phyloP scores from a whole-genome alignment of 2,113 vertebrate genomes.

The Salvelinus namaycush region DNA sequence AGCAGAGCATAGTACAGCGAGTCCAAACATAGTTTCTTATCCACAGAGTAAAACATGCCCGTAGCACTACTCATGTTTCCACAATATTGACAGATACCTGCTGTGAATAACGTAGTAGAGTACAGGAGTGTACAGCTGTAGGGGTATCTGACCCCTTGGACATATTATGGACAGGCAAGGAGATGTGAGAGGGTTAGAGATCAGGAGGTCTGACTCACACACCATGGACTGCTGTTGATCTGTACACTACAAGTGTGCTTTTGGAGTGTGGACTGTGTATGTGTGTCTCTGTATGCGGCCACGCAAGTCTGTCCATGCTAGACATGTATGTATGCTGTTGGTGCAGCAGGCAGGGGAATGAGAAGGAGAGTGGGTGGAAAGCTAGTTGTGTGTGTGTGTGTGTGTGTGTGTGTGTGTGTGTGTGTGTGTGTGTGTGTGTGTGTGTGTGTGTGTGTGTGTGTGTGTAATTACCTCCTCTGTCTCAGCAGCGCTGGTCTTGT shows the following conservation, averaged over 20 bases:
- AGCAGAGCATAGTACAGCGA: neutral
- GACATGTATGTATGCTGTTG: neutral
- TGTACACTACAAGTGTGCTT: neutral
- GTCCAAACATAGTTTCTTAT: neutral
- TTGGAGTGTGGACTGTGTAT: neutral
- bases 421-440: slow-evolving; percentile 30
- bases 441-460: slow-evolving; percentile 21
- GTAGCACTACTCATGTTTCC: neutral
- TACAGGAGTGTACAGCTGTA: neutral
- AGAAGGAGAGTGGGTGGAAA: neutral
- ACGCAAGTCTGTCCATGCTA: neutral
- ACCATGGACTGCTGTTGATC: no score
- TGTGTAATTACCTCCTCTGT: slow-evolving; percentile 53
- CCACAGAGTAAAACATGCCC: neutral
- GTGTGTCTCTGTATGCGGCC: neutral
- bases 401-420: slow-evolving; percentile 37
- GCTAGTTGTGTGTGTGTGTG: slow-evolving; percentile 25
- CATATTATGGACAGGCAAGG: neutral
- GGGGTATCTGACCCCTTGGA: neutral
- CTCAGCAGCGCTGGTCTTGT: slow-evolving; percentile 48
- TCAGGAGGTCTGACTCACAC: no score
- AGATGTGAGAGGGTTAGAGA: neutral
- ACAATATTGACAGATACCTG: neutral
- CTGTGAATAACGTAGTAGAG: no score
- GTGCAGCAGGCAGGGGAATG: neutral